Evolutionary conservation across 2,888 invertebrate species (phyloP).

Genomic region (Drosophila rellima): DNA sequence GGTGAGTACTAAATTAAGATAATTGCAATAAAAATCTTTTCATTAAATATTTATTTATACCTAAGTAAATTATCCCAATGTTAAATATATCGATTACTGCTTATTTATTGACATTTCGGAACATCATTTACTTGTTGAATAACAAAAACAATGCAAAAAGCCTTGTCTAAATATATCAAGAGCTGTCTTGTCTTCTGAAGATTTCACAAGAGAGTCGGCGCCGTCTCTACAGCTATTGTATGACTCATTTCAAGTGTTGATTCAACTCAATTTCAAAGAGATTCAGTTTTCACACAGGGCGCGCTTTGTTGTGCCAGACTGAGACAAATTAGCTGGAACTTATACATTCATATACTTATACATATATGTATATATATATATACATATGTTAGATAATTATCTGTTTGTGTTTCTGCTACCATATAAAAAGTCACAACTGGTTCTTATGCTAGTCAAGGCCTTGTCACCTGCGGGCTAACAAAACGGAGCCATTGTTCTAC

Average conservation of each 20-base stretch:
- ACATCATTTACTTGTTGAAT: no score
- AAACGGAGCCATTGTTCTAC: slow-evolving; percentile 35
- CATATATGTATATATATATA: background rate
- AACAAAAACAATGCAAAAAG: background rate
- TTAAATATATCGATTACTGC: background rate
- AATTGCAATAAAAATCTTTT: background rate
- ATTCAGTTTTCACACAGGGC: slow-evolving; percentile 27
- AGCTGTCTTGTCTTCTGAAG: slow-evolving; percentile 5
- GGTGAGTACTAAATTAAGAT: slow-evolving; percentile 73
- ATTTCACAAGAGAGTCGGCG: slow-evolving; percentile 22
- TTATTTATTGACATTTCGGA: background rate
- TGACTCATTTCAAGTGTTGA: slow-evolving; percentile 18
- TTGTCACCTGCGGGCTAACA: slow-evolving; percentile 46
- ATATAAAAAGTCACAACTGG: slow-evolving; percentile 32
- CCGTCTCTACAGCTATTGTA: background rate
- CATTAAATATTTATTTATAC: slow-evolving; percentile 1
- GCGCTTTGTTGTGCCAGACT: slow-evolving; percentile 14
- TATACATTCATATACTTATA: background rate
- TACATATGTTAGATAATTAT: slow-evolving; percentile 22
- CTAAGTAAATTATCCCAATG: background rate
- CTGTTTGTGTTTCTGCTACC: slow-evolving; percentile 14
- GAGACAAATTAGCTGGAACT: slow-evolving; percentile 20
- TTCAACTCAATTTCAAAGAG: slow-evolving; percentile 14
- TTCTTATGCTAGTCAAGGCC: slow-evolving; percentile 39
- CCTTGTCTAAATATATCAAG: background rate